phyloP scores from a whole-genome alignment of 2,797 vertebrate genomes.

The Spea hammondii region DNA sequence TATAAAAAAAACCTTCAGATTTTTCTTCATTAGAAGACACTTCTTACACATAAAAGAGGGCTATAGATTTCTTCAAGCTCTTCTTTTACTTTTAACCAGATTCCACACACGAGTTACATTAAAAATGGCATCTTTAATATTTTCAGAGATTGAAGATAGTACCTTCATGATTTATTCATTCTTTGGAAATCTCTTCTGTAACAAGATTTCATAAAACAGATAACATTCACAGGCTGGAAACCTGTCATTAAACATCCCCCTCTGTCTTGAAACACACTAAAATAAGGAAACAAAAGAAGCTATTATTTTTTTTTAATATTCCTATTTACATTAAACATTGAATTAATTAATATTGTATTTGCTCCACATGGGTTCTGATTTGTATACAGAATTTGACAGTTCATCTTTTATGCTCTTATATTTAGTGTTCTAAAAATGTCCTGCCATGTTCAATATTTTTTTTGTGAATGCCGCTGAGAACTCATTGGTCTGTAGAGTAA shows the following conservation, averaged over 20 bases:
- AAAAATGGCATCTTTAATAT: conserved; percentile 13
- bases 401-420: not conserved
- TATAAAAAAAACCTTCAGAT: not conserved
- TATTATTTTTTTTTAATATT: not conserved
- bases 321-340: not conserved
- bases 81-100: not conserved
- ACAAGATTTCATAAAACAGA: conserved; percentile 5
- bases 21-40: not conserved
- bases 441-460: not conserved
- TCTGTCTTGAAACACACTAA: not conserved
- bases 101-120: conserved; percentile 3
- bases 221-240: conserved; percentile 1
- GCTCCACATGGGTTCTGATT: not conserved
- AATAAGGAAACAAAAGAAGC: not conserved
- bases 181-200: conserved; percentile 3
- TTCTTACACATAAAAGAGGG: not conserved
- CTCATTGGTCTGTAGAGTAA: no score
- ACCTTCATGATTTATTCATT: conserved; percentile 9
- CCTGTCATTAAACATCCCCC: not conserved
- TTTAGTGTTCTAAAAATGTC: not conserved
- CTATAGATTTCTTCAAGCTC: not conserved
- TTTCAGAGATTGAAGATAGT: conserved; percentile 8
- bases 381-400: not conserved
- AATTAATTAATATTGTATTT: not conserved
- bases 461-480: not conserved